A percentile compares a stretch with the other conserved stretches of the same genome.
phyloP scores from a whole-genome alignment of 2,797 vertebrate species.

The Myotis planiceps region DNA sequence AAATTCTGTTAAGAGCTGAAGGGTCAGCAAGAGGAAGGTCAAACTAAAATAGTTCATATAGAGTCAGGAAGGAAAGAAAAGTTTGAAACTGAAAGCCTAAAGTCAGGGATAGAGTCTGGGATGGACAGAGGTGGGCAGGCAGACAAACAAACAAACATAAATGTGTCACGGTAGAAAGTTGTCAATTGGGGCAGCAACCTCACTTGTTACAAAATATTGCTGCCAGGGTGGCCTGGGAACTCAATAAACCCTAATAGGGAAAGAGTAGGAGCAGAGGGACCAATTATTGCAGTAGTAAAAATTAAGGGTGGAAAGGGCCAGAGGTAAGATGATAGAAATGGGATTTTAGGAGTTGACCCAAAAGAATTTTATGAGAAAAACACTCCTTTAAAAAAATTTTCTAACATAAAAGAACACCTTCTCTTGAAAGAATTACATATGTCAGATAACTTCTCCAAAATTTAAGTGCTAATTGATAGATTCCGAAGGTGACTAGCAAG shows the following conservation, averaged over 20 bases:
- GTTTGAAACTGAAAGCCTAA: conserved; percentile 17
- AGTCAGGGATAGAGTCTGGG: background rate
- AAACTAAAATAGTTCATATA: background rate
- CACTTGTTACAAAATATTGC: conserved; percentile 1
- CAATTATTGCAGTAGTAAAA: conserved; percentile 45
- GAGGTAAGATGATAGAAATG: background rate
- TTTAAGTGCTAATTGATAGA: conserved; percentile 53
- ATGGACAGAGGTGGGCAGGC: background rate
- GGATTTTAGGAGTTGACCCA: background rate
- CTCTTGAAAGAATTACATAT: conserved; percentile 39
- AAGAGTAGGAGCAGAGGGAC: conserved; percentile 27
- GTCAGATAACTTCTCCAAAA: conserved; percentile 53
- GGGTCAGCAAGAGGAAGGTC: background rate
- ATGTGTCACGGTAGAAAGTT: background rate
- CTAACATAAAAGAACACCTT: background rate
- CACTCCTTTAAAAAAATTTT: background rate
- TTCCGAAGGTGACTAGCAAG: conserved; percentile 36
- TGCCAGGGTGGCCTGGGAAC: background rate
- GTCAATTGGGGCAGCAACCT: background rate
- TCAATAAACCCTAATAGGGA: conserved; percentile 6
- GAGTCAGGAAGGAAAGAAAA: background rate
- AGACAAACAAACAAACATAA: background rate
- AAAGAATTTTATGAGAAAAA: conserved; percentile 31
- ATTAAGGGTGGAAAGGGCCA: conserved; percentile 29
- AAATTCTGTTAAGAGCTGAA: background rate